Evolutionary conservation across 2,797 vertebrate species (phyloP).

Genomic region (Lepus townsendii): DNA sequence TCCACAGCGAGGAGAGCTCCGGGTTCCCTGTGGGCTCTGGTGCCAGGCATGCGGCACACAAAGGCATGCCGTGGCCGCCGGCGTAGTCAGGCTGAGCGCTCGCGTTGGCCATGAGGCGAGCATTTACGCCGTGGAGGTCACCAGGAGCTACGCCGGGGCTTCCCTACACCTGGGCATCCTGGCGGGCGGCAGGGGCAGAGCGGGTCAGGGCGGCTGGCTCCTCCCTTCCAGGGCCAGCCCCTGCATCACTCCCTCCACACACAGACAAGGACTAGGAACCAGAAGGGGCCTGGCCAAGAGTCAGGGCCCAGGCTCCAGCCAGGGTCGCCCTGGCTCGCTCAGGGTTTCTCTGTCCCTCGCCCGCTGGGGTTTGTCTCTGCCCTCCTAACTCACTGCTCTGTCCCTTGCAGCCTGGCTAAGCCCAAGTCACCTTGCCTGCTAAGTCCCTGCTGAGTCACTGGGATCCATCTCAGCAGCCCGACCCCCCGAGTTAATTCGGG

Average conservation of each 20-base stretch:
- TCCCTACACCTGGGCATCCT: neutral
- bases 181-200: no score
- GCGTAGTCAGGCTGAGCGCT: no score
- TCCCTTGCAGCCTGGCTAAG: constrained; percentile 32
- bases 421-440: constrained; percentile 73
- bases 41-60: no score
- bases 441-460: constrained; percentile 60
- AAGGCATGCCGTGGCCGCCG: no score
- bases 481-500: constrained; percentile 72
- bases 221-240: neutral
- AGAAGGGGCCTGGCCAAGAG: neutral
- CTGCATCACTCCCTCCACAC: neutral
- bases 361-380: neutral
- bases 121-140: neutral
- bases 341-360: neutral
- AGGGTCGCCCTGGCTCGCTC: neutral
- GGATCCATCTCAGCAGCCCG: constrained; percentile 63
- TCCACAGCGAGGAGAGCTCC: neutral
- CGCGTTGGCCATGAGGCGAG: neutral
- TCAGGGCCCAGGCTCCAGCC: neutral
- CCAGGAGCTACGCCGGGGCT: neutral
- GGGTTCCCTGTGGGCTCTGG: neutral
- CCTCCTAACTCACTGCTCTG: neutral
- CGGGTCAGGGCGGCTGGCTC: neutral
- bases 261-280: neutral